Conservation (phyloP, 2,797 vertebrate species). For the Trichosurus vulpecula region DNA sequence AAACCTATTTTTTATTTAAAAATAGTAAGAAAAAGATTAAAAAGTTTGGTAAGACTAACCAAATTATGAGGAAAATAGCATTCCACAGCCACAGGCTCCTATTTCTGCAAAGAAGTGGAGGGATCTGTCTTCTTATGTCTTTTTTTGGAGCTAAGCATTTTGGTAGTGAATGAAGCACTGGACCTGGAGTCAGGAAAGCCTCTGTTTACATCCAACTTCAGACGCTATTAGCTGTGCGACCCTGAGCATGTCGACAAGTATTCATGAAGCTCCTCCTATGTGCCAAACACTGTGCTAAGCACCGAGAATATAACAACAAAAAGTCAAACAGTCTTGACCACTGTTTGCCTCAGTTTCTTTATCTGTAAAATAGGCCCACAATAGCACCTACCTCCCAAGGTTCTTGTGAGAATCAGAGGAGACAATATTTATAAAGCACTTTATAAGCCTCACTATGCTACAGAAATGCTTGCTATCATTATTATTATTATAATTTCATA, state of each 20-base stretch:
- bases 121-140: background rate
- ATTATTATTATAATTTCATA: background rate
- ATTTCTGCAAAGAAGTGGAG: background rate
- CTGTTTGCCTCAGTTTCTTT: background rate
- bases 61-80: background rate
- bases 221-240: background rate
- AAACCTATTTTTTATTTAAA: background rate
- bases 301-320: background rate
- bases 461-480: background rate
- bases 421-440: background rate
- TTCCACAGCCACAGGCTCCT: background rate
- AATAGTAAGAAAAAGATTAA: background rate
- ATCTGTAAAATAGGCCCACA: background rate
- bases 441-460: background rate
- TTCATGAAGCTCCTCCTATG: background rate
- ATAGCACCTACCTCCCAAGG: background rate
- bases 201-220: background rate
- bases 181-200: background rate
- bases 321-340: background rate
- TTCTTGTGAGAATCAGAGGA: background rate
- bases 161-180: background rate
- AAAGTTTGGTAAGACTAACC: background rate
- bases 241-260: background rate
- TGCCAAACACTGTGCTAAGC: background rate
- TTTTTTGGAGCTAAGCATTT: background rate